Evolutionary conservation across 2,797 vertebrate species (phyloP).

Genomic region (Epinephelus malabaricus): DNA sequence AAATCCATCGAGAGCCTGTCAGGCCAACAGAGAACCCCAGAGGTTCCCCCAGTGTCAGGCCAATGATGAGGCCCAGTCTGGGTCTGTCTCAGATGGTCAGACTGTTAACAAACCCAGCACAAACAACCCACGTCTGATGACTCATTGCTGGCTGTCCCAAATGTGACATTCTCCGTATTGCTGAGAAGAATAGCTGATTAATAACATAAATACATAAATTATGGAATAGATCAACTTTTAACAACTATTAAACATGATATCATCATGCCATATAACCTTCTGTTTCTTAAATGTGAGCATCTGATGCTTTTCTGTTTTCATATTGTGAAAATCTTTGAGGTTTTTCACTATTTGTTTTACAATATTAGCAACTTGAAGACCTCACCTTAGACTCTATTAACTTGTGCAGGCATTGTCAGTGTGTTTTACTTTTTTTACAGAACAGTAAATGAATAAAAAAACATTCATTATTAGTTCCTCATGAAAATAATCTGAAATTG

Average conservation of each 20-base stretch:
- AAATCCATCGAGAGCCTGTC: constrained; percentile 25
- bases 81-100: constrained; percentile 6
- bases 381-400: not conserved
- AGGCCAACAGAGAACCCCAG: constrained; percentile 18
- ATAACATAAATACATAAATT: not conserved
- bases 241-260: not conserved
- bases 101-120: not conserved
- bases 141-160: not conserved
- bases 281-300: not conserved
- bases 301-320: constrained; percentile 1
- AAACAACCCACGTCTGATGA: constrained; percentile 9
- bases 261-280: not conserved
- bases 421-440: not conserved
- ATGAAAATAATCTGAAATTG: not conserved
- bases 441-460: not conserved
- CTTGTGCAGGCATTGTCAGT: not conserved
- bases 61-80: constrained; percentile 19
- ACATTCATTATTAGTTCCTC: not conserved
- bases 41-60: constrained; percentile 6
- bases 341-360: not conserved
- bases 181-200: not conserved
- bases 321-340: not conserved
- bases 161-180: constrained; percentile 2
- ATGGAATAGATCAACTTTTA: not conserved
- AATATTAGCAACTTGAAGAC: not conserved